phyloP scores from a whole-genome alignment of 2,888 invertebrate species.

The Cylindroiulus punctatus region DNA sequence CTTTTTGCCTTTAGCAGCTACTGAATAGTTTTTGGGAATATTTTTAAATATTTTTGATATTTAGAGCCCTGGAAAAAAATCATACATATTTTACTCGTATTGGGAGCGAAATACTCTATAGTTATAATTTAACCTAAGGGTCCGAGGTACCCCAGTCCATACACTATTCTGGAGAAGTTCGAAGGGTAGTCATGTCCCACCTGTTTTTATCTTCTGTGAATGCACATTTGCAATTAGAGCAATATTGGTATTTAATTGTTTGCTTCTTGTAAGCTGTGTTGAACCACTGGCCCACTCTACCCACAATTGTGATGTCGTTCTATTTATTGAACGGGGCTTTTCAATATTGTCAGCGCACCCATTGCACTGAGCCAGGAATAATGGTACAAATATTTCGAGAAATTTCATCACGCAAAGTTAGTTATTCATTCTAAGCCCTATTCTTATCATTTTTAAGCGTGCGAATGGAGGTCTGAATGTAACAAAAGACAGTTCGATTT shows the following conservation, averaged over 20 bases:
- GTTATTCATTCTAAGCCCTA: not conserved
- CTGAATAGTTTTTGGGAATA: too few species aligned
- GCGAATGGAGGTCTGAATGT: not conserved
- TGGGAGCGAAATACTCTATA: too few species aligned
- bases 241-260: conserved; percentile 47
- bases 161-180: conserved; percentile 4
- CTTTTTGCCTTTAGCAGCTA: too few species aligned
- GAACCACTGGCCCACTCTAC: conserved; percentile 42
- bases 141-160: not conserved
- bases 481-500: not conserved
- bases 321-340: not conserved
- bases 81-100: too few species aligned
- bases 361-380: not conserved
- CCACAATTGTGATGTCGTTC: not conserved
- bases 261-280: not conserved
- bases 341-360: not conserved
- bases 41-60: too few species aligned
- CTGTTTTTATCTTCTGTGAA: conserved; percentile 6
- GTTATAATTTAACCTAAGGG: not conserved
- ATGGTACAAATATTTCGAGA: conserved; percentile 24
- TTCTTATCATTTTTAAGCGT: not conserved
- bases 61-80: too few species aligned
- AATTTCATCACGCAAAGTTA: not conserved
- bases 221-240: conserved; percentile 38
- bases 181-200: not conserved